Conservation (phyloP, 2,113 vertebrate species). For the Serranochromis macrocephalus region DNA sequence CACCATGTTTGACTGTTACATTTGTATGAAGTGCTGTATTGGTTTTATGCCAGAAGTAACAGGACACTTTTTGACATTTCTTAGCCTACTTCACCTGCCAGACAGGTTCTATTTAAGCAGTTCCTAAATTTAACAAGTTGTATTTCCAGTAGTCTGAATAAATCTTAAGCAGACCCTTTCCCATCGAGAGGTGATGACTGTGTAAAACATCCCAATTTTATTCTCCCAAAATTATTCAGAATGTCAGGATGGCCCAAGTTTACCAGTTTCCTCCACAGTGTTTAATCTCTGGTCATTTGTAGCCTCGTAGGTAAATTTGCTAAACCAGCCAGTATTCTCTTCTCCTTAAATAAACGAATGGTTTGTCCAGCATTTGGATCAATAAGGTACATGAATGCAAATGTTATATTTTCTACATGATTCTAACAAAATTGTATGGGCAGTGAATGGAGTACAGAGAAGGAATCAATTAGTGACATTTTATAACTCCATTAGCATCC, state of each 20-base stretch:
- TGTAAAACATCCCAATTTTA: not conserved
- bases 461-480: not conserved
- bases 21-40: not conserved
- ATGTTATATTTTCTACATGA: not conserved
- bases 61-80: not conserved
- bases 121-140: not conserved
- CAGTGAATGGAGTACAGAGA: not conserved
- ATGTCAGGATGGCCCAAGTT: not conserved
- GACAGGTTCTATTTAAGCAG: not conserved
- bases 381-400: not conserved
- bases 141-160: not conserved
- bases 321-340: not conserved
- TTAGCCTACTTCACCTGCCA: not conserved
- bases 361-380: not conserved
- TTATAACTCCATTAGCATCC: not conserved
- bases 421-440: not conserved
- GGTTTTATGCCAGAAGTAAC: not conserved
- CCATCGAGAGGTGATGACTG: not conserved
- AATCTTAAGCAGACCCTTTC: not conserved
- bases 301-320: not conserved
- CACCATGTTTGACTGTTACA: not conserved
- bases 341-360: not conserved
- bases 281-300: not conserved
- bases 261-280: not conserved
- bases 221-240: not conserved